Conservation (phyloP, 2,113 vertebrate species). For the Oxyruncus cristatus region DNA sequence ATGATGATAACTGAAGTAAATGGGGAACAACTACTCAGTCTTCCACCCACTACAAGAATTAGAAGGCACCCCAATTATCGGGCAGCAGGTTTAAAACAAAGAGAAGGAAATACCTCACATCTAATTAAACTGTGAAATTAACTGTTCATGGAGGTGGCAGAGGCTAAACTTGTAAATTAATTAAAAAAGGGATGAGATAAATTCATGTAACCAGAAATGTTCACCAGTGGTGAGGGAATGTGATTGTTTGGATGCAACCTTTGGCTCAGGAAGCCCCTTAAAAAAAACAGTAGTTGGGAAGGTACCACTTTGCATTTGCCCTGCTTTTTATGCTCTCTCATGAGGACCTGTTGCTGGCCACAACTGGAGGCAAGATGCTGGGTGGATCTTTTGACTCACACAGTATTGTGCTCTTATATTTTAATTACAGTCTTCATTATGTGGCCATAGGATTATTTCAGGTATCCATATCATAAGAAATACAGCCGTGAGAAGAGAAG, state of each 20-base stretch:
- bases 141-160: neutral
- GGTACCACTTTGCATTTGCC: neutral
- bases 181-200: neutral
- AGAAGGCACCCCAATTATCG: conserved; percentile 10
- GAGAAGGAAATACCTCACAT: conserved; percentile 10
- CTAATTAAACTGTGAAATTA: conserved; percentile 7
- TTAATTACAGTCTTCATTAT: neutral
- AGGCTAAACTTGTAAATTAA: neutral
- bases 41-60: conserved; percentile 14
- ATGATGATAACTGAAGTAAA: conserved; percentile 38
- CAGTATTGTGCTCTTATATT: neutral
- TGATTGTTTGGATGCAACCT: neutral
- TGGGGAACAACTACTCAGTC: conserved; percentile 13
- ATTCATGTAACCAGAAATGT: neutral
- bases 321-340: neutral
- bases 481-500: neutral
- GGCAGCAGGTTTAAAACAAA: conserved; percentile 3
- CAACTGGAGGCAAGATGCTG: neutral
- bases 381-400: neutral
- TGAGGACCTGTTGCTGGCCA: neutral
- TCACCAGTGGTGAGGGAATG: neutral
- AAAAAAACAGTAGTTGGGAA: neutral
- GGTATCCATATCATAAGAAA: neutral
- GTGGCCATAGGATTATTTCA: neutral
- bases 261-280: neutral